Evolutionary conservation across 1,140 invertebrate species (phyloP).

Genomic region (Micrasema longulum): DNA sequence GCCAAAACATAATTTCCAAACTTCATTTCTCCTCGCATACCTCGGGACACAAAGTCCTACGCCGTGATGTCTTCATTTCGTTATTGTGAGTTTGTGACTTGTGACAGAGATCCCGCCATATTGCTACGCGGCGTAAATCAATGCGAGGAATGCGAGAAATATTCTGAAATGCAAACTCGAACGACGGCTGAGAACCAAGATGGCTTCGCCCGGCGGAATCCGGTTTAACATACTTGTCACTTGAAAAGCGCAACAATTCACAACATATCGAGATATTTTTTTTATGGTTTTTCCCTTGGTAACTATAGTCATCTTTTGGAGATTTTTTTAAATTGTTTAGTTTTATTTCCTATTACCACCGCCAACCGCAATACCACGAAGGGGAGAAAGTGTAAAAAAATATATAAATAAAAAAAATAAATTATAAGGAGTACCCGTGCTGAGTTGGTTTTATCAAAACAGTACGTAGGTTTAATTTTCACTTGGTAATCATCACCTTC

Average conservation of each 20-base stretch:
- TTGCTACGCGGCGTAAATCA: slow-evolving; percentile 23
- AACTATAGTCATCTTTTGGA: too few relatives aligned
- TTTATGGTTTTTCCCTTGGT: not conserved
- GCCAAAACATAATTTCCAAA: slow-evolving; percentile 25
- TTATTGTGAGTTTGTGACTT: not conserved
- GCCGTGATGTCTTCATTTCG: slow-evolving; percentile 2
- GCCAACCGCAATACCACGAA: too few relatives aligned
- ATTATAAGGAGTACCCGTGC: too few relatives aligned
- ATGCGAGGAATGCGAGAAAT: slow-evolving; percentile 15
- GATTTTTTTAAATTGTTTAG: too few relatives aligned
- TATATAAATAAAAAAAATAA: too few relatives aligned
- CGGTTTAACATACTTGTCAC: slow-evolving; percentile 20
- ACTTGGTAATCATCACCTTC: too few relatives aligned
- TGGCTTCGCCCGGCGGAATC: slow-evolving; percentile 1
- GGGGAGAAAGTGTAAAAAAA: too few relatives aligned
- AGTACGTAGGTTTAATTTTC: too few relatives aligned
- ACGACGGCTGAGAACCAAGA: not conserved
- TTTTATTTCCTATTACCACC: too few relatives aligned
- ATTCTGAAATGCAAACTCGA: not conserved
- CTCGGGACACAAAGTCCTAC: not conserved
- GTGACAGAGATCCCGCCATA: not conserved
- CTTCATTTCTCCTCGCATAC: not conserved
- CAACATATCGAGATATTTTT: not conserved
- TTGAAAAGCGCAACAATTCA: slow-evolving; percentile 6
- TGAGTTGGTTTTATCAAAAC: too few relatives aligned